Base-by-base conservation (phyloP, 1,140 invertebrate species). In the Chymomyza costata region DNA sequence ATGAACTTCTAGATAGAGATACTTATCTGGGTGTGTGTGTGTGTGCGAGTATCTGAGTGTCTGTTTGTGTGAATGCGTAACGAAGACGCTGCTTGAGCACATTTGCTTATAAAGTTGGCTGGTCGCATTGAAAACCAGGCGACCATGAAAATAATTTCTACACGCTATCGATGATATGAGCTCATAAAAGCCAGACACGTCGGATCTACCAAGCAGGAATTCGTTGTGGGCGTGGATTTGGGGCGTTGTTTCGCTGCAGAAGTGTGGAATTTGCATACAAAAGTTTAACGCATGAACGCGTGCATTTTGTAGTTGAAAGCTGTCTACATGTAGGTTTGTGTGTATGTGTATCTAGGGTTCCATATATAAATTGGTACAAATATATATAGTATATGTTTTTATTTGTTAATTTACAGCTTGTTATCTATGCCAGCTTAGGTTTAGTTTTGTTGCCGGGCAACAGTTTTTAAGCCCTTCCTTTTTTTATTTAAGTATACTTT, bases 81-180 rank as follows among this genome's bases (percentile, higher is more conserved):
- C 25, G 15, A 1, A 13, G 28, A 10, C 1, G 32, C n/a, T 7
- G 8, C 1, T 6, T 2, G 32, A 31, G 15, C 11, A 30, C 13
- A 78, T 76, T 78, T 78, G 63, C 62, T n/a, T n/a, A n/a, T n/a
- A n/a, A 71, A 80, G 49, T 55, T 15, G 46, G 31, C 16, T 38
- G 14, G 18, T 7, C 35, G 25, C 39, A 67, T 80, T 56, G 62
- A 50, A 51, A 65, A 44, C 61, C 71, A 80, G 73, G 54, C 51
- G 54, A 71, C 28, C 71, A 71, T 78, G 73, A 78, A 78, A 71
- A 78, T 78, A 71, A 78, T 76, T 70, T 80, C 59, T 11, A 51
- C 38, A 39, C 13, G 44, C 39, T 50, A 39, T 65, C 61, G 47
- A 25, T 49, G 58, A 59, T 53, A n/a, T 31, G 57, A 48, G 50